These are phyloP conservation scores for Pelagia noctiluca DNA, from an alignment of 30 jellyfish, hydroid and myxozoan genomes.

Conservation along the genomic window DNA sequence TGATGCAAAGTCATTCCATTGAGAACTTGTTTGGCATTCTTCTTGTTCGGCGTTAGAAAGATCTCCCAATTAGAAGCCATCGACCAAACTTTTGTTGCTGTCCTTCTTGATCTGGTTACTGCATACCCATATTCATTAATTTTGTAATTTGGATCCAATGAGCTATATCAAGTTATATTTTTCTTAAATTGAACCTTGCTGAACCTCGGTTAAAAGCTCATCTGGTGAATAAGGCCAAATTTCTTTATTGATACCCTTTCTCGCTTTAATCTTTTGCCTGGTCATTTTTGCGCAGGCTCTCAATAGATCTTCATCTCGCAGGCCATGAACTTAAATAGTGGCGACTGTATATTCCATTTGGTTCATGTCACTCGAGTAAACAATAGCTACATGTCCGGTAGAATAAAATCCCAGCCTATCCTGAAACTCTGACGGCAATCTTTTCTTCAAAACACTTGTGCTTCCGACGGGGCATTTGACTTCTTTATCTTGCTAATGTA, in stretches of 20 bases:
- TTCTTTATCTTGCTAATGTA: not conserved
- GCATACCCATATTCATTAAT: constrained; percentile 41
- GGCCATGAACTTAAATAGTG: constrained; percentile 46
- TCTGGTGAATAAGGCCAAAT: constrained; percentile 44
- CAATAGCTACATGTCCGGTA: constrained; percentile 18
- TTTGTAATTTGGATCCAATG: constrained; percentile 43
- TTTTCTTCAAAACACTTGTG: constrained; percentile 10
- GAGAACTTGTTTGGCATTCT: constrained; percentile 46
- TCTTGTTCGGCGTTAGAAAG: constrained; percentile 12
- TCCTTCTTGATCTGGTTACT: constrained; percentile 12
- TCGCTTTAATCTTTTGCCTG: not conserved
- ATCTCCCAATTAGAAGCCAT: constrained; percentile 65
- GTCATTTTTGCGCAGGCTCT: constrained; percentile 40
- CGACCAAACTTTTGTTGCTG: constrained; percentile 57
- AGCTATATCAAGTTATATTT: constrained; percentile 50
- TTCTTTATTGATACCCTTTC: not conserved
- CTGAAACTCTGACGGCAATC: not conserved
- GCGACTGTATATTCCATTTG: constrained; percentile 56
- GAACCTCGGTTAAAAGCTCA: constrained; percentile 18
- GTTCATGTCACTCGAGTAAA: constrained; percentile 62
- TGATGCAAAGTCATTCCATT: constrained; percentile 46
- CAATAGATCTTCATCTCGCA: constrained; percentile 45
- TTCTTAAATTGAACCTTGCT: constrained; percentile 46
- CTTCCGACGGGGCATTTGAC: not conserved
- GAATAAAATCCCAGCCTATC: constrained; percentile 46